Base-by-base conservation (phyloP, 1,140 invertebrate genomes). In the Drosophila guanche region DNA sequence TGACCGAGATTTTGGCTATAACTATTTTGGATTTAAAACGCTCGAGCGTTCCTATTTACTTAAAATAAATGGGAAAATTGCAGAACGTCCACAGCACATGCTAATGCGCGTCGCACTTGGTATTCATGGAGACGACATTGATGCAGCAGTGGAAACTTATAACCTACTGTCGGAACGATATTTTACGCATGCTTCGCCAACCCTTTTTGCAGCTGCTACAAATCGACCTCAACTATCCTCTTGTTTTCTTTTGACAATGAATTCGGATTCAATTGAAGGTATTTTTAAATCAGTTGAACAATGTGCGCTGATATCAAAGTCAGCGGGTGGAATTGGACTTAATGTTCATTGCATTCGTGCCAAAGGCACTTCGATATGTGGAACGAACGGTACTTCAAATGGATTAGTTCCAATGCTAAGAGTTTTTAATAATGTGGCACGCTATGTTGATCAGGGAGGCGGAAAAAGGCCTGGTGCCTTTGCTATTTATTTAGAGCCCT, bases 11-110 rank as follows among this genome's bases (percentile, higher is more conserved):
- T 99, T 98, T 90, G 95, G 94, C 58, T 99, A 99, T 91, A 99
- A 98, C 91, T 99, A 99, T 91, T 99, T 99, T 94, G 99, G 98
- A 40, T 99, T 99, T 84, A 99, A 99, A 93, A 99, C 99, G 4
- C 92, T 99, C 48, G 99, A 99, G 90, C 93, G 97, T 65, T 99
- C 98, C 2, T 99, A 99, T 91, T 92, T 99, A 51, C 91, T 99
- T 20, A 98, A 97, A 92, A 97, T 99, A 54, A 94, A 98, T 92
- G 95, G 95, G 0, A 98, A 98, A 94, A 96, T 99, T 48, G 98
- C 95, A 4, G 99, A 99, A 91, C 93, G 99, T 43, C 99, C 99
- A 0, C 99, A 99, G 88, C 98, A 99, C 67, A 98, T 99, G 98
- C 92, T 99, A 47, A 99, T 99, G 99, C 93, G 99, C 88, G 98